Base-by-base conservation (phyloP, 2,888 invertebrate species). In the Ennomos erosarius region DNA sequence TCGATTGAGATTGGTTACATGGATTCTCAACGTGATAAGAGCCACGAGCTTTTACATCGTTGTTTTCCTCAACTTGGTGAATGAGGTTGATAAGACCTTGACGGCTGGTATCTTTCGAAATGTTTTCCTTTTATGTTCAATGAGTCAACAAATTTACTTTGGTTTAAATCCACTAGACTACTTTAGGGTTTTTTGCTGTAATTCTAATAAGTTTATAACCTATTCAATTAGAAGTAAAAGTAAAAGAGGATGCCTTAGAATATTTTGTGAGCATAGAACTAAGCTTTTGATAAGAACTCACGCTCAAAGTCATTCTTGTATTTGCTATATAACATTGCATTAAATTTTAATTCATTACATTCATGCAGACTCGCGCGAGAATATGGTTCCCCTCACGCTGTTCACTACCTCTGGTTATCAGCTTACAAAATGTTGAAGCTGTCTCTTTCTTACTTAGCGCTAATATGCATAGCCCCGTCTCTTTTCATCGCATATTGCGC, bases 261-360 rank as follows among this genome's bases (percentile, higher is more conserved):
- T 16, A 42, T 13, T 35, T 12, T 9, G 0, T n/a, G 16, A 16
- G 13, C 33, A 10, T 33, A 39, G 8, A 8, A 3, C 51, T 54
- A 68, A 87, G 83, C 82, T 87, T 81, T 78, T 72, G 69, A 75
- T 75, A 64, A 70, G 74, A 79, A 79, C 78, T 79, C 80, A 82
- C 78, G 79, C 67, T 68, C 74, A 81, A 79, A 84, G 76, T 82
- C 77, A 78, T 82, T 75, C 36, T 34, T 42, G 40, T 42, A 26
- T 11, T 26, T 26, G 26, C 26, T 26, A 26, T 79, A 71, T 70
- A 77, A 82, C 85, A 89, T 90, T 88, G 87, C 88, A 91, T 88
- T 85, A 87, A 90, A 91, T 88, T 85, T 87, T 87, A 90, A 91
- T 91, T 92, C 89, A 91, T 88, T 89, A 88, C 85, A 88, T 90